A percentile compares a stretch with the other conserved stretches of the same genome.
These are phyloP conservation scores for Drosophila maculinotata DNA, from an alignment of 2,888 invertebrate genomes.

Conservation along the genomic window DNA sequence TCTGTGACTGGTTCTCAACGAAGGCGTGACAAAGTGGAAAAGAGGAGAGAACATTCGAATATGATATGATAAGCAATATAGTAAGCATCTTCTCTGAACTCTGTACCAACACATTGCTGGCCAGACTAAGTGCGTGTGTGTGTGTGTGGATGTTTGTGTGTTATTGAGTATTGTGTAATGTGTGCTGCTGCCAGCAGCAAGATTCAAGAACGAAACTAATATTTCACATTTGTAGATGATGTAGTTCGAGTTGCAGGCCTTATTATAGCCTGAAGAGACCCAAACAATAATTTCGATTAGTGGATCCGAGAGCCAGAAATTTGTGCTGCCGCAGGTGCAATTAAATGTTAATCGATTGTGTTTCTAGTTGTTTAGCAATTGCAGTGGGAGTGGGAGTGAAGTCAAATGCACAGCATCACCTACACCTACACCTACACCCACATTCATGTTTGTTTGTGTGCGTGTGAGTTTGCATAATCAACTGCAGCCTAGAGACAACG, in stretches of 20 bases:
- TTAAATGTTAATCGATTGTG: conserved; percentile 78
- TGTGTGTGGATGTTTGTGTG: conserved; percentile 1
- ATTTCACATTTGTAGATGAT: conserved; percentile 16
- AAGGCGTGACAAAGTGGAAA: conserved; percentile 1
- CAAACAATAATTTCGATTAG: conserved; percentile 68
- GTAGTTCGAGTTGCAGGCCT: neutral
- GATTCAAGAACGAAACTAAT: conserved; percentile 37
- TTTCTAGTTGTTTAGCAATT: conserved; percentile 34
- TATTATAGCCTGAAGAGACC: conserved; percentile 37
- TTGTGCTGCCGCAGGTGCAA: conserved; percentile 61
- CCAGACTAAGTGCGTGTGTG: neutral
- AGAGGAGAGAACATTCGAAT: neutral
- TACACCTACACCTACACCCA: neutral
- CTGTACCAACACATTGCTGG: neutral
- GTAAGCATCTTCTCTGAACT: neutral
- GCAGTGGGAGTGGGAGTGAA: conserved; percentile 14
- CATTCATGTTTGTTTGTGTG: conserved; percentile 13
- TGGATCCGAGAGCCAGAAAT: conserved; percentile 37
- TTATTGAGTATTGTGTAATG: neutral
- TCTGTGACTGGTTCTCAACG: conserved; percentile 17
- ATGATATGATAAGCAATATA: neutral
- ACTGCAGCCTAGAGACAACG: conserved; percentile 24
- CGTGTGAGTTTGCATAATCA: conserved; percentile 38
- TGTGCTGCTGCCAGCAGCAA: conserved; percentile 30
- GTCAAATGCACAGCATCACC: conserved; percentile 12